Percentiles rank a stretch among this genome's conserved stretches.
Conservation (phyloP, 2,888 invertebrate genomes). For the Oxycera nigricornis region DNA sequence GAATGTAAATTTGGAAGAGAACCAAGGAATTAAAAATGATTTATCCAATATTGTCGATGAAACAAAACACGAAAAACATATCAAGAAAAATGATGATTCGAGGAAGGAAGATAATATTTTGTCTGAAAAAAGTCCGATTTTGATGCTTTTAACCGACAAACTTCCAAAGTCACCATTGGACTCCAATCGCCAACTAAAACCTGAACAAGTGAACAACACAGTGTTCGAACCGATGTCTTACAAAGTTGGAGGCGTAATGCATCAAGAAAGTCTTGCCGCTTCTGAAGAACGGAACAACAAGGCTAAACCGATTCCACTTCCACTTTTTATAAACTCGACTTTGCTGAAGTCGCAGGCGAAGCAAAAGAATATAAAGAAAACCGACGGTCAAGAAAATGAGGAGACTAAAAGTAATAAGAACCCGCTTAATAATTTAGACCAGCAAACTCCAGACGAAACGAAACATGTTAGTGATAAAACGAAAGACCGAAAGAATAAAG, state of each 20-base stretch:
- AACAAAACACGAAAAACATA: neutral
- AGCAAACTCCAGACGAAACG: neutral
- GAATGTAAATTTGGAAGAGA: constrained; percentile 52
- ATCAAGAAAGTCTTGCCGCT: constrained; percentile 38
- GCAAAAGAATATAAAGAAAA: neutral
- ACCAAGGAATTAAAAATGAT: constrained; percentile 44
- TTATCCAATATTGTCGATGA: constrained; percentile 40
- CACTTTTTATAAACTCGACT: constrained; percentile 54
- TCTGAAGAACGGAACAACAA: constrained; percentile 48
- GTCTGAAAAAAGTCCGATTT: constrained; percentile 4
- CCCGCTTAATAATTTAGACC: constrained; percentile 10
- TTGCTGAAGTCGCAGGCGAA: neutral
- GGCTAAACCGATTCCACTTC: constrained; percentile 56
- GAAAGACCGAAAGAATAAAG: neutral
- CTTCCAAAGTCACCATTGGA: neutral
- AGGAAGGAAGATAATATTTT: neutral
- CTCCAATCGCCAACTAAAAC: constrained; percentile 32
- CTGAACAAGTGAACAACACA: neutral
- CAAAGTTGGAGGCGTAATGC: constrained; percentile 54
- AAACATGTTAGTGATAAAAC: neutral
- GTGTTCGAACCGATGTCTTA: constrained; percentile 58
- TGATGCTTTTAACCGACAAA: constrained; percentile 6
- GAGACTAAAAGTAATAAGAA: neutral
- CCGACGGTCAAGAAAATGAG: neutral
- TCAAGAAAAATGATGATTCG: constrained; percentile 4